phyloP scores from a whole-genome alignment of 1,140 invertebrate genomes.

The Bombus ignitus region DNA sequence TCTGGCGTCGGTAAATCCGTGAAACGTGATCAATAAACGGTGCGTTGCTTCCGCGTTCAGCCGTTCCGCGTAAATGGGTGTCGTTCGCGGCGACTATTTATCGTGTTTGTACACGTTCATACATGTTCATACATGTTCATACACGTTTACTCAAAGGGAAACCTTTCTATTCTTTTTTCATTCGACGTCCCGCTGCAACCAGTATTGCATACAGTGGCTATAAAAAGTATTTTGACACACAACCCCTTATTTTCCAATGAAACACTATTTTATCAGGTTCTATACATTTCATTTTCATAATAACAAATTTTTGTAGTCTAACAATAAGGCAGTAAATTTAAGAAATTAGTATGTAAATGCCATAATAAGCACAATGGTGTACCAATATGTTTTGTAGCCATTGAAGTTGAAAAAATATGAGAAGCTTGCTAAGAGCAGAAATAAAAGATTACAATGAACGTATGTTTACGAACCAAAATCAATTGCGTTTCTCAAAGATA shows the following conservation, averaged over 20 bases:
- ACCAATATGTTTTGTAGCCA: not conserved
- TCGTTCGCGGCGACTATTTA: constrained; percentile 2
- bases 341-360: too few species aligned
- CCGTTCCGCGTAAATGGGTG: constrained; percentile 42
- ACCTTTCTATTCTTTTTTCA: constrained; percentile 20
- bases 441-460: too few species aligned
- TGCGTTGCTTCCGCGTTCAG: constrained; percentile 47
- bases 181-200: not conserved
- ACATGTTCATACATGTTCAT: not conserved
- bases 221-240: not conserved
- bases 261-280: too few species aligned
- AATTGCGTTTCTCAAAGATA: too few species aligned
- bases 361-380: too few species aligned
- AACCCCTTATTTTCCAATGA: too few species aligned
- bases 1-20: constrained; percentile 54
- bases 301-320: too few species aligned
- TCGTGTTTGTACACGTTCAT: not conserved
- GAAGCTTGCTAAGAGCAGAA: too few species aligned
- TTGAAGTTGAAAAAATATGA: not conserved
- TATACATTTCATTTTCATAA: too few species aligned
- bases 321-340: too few species aligned
- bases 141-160: not conserved
- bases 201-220: not conserved
- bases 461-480: not conserved
- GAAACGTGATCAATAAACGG: constrained; percentile 58